Conservation (phyloP, 2,797 vertebrate genomes). For the Pseudomugil tenellus region DNA sequence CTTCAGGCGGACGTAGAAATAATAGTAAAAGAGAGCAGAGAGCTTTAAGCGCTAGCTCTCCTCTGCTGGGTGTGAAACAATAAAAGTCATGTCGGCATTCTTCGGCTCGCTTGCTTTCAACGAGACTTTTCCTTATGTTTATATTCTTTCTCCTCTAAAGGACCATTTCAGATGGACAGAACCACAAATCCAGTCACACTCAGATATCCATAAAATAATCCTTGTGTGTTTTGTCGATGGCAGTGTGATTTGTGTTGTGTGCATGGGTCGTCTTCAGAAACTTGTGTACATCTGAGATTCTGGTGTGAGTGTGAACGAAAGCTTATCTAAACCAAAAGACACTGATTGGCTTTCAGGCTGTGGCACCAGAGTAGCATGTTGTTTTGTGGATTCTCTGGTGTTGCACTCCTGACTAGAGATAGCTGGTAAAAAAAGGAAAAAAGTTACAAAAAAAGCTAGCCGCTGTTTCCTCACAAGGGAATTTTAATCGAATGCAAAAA, state of each 20-base stretch:
- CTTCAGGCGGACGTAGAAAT: not conserved
- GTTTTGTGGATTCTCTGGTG: conserved; percentile 77
- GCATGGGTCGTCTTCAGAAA: not conserved
- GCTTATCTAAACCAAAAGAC: conserved; percentile 63
- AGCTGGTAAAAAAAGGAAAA: no score
- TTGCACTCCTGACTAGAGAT: no score
- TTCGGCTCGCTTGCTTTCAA: conserved; percentile 55
- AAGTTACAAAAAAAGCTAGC: no score
- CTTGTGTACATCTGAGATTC: conserved; percentile 20
- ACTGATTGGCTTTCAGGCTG: conserved; percentile 63
- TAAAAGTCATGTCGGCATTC: conserved; percentile 75
- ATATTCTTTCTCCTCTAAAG: not conserved
- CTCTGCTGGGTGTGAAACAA: conserved; percentile 62
- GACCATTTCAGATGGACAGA: conserved; percentile 15
- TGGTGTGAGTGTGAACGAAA: conserved; percentile 19
- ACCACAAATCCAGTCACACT: conserved; percentile 43
- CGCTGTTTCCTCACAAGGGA: no score
- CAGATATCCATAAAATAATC: conserved; percentile 71
- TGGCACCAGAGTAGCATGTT: conserved; percentile 74
- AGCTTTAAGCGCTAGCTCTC: conserved; percentile 43
- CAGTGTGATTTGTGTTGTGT: no score
- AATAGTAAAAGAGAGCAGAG: conserved; percentile 10
- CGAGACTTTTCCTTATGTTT: conserved; percentile 34
- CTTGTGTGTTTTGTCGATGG: conserved; percentile 1
- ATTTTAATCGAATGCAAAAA: no score